phyloP scores from a whole-genome alignment of 2,113 vertebrate species.

The Galemys pyrenaicus region DNA sequence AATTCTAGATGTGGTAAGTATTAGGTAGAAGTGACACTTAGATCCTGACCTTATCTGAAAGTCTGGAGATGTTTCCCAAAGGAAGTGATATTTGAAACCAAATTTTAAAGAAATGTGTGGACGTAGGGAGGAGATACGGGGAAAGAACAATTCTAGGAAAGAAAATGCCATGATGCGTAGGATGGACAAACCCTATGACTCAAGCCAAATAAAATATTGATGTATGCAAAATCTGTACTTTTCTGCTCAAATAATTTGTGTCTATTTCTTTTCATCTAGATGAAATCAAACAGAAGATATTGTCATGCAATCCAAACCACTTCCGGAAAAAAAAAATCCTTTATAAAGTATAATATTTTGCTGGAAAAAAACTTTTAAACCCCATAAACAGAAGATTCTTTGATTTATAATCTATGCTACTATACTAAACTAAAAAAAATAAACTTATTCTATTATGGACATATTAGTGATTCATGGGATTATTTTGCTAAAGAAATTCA shows the following conservation, averaged over 20 bases:
- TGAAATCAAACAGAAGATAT: neutral
- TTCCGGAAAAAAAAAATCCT: neutral
- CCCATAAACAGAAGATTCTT: neutral
- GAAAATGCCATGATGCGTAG: neutral
- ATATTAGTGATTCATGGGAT: slow-evolving; percentile 27
- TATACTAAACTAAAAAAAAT: slow-evolving; percentile 4
- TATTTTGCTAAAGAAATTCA: slow-evolving; percentile 18
- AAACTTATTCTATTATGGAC: neutral
- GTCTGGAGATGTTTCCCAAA: neutral
- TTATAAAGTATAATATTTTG: neutral
- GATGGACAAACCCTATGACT: neutral
- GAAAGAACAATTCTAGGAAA: neutral
- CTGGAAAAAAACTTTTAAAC: slow-evolving; percentile 17
- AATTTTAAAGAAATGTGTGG: slow-evolving; percentile 21
- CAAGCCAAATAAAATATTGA: slow-evolving; percentile 2
- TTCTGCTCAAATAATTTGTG: neutral
- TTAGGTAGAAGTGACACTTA: neutral
- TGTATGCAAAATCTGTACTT: neutral
- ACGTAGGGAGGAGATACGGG: neutral
- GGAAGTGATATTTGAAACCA: neutral
- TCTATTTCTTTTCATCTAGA: slow-evolving; percentile 1
- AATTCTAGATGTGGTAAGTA: neutral
- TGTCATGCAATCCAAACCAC: neutral
- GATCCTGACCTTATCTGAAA: neutral
- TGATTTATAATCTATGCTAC: neutral